Base-by-base conservation (phyloP, 2,113 vertebrate species). In the Ceuthmochares aereus region DNA sequence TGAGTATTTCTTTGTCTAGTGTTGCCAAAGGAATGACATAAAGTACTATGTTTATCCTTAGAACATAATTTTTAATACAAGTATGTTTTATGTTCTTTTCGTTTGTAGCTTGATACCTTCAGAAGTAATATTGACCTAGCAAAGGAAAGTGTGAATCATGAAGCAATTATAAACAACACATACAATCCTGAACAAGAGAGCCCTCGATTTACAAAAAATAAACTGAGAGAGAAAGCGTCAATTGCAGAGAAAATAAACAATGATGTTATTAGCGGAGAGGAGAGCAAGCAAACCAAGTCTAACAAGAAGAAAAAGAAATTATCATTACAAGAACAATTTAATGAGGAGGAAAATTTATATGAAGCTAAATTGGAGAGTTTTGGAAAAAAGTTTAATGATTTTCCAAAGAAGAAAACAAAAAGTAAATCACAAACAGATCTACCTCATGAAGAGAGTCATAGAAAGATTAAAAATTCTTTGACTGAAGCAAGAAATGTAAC, bases 51-150 rank as follows among this genome's bases (percentile, higher is more conserved):
- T 79, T 89, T 90, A 63, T 93, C 54, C 30, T 86, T 60, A 49
- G 69, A 70, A 83, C 12, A 5, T 81, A 32, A 32, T 34, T 75
- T 85, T 83, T 76, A 69, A 45, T 95, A 74, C 55, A 90, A 96
- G 34, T 68, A 20, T 79, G 63, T 94, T 96, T 69, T 82, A 15
- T 97, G 67, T 97, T 72, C 58, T 95, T 97, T 77, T 89, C 34
- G n/a, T 97, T 94, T 79, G 49, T 91, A 99, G 99, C 98, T 98
- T 97, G 98, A 98, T 70, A 98, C 97, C 27, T 96, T 99, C 66
- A 98, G 92, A 94, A 98, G 97, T 90, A 98, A 97, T 95, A 96
- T 98, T 91, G 97, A 98, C 93, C 98, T 99, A 34, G 93, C 93
- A 54, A 98, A 99, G 94, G 98, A 98, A 91, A 92, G 90, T 56